Conservation (phyloP, 2,113 vertebrate species). For the Psephotus haematonotus region DNA sequence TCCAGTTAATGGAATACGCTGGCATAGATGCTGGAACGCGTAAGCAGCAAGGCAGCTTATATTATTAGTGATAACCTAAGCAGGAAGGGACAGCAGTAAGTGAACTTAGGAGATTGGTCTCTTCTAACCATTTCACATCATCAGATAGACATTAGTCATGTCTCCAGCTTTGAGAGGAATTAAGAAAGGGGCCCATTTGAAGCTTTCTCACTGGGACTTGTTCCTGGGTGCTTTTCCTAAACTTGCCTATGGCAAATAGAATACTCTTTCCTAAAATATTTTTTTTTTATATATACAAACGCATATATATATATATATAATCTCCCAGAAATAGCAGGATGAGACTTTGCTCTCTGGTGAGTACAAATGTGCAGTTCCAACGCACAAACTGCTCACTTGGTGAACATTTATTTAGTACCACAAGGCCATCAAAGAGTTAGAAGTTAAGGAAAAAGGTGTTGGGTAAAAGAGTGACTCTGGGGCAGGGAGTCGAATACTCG, state of each 20-base stretch:
- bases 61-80: background rate
- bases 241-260: background rate
- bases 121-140: background rate
- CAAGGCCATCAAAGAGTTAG: accelerated
- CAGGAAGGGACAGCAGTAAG: background rate
- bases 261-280: background rate
- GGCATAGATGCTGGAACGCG: background rate
- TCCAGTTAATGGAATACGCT: slow-evolving; percentile 27
- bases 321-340: background rate
- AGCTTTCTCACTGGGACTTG: background rate
- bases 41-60: background rate
- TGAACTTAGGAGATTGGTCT: background rate
- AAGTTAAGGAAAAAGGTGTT: background rate
- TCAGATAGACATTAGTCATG: background rate
- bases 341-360: background rate
- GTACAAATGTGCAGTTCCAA: background rate
- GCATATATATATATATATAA: too few relatives aligned
- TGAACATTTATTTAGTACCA: accelerated
- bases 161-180: background rate
- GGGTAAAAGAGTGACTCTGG: background rate
- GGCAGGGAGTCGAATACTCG: background rate
- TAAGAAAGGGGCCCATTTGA: background rate
- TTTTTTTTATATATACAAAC: accelerated
- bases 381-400: accelerated
- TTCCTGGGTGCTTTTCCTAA: background rate